These are phyloP conservation scores for Serilophus lunatus DNA, from an alignment of 2,113 vertebrate species.

Conservation along the genomic window DNA sequence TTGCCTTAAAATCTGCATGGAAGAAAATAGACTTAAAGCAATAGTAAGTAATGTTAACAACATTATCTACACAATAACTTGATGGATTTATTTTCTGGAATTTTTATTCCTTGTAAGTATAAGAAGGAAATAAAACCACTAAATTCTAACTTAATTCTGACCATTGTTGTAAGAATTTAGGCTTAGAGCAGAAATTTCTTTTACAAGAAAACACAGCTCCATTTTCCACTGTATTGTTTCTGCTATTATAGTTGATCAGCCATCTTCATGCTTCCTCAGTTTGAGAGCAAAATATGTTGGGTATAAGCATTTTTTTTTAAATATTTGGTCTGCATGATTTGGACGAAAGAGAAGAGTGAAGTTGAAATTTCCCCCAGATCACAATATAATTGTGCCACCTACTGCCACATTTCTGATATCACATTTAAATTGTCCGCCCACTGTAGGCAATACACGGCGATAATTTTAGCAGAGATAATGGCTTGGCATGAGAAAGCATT, in stretches of 20 bases:
- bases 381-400: conserved; percentile 47
- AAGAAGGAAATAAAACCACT: neutral
- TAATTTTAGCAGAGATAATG: neutral
- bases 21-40: neutral
- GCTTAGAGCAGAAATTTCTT: neutral
- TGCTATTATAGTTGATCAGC: neutral
- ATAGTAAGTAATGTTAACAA: neutral
- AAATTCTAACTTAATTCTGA: neutral
- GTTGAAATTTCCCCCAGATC: neutral
- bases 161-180: neutral
- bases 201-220: neutral
- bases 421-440: neutral
- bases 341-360: neutral
- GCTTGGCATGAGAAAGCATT: neutral
- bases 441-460: neutral
- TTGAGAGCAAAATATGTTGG: neutral
- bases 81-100: neutral
- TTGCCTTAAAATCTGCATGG: neutral
- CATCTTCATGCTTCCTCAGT: neutral
- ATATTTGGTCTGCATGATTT: neutral
- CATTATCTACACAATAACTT: neutral
- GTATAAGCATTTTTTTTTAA: neutral
- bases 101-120: neutral
- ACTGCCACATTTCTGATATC: conserved; percentile 19
- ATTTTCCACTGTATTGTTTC: neutral